Evolutionary conservation across 2,113 vertebrate genomes (phyloP).

Genomic region (Ophthalmolycus amberensis): DNA sequence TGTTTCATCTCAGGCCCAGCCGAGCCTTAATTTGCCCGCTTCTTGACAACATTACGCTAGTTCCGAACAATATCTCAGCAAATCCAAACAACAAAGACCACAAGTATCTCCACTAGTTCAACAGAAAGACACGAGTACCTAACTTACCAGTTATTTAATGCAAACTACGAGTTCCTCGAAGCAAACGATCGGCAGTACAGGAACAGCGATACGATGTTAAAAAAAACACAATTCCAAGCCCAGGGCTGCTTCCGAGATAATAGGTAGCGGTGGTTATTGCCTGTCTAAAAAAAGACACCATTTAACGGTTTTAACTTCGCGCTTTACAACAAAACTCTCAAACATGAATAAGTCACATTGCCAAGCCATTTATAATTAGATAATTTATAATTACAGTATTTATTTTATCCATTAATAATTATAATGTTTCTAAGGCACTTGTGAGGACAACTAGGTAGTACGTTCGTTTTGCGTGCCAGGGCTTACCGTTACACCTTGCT

Average conservation of each 20-base stretch:
- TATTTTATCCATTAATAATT: background rate
- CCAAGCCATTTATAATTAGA: background rate
- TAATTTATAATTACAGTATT: background rate
- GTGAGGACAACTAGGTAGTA: constrained; percentile 2
- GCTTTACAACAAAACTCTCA: background rate
- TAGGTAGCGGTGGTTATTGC: constrained; percentile 4
- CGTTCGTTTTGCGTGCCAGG: constrained; percentile 24
- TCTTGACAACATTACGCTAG: background rate
- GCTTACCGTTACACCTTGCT: background rate
- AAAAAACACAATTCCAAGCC: background rate
- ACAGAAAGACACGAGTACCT: background rate
- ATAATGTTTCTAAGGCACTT: constrained; percentile 28
- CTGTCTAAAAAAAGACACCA: constrained; percentile 11
- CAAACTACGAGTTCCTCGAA: background rate
- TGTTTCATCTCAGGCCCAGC: constrained; percentile 17
- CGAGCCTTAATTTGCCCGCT: background rate
- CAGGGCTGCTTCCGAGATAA: background rate
- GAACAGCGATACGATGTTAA: background rate
- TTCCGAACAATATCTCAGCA: background rate
- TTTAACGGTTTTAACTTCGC: background rate
- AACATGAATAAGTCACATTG: background rate
- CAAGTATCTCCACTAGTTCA: background rate
- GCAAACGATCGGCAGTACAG: background rate
- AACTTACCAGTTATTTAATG: background rate
- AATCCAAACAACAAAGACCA: background rate